These are phyloP conservation scores for Microcebus lehilahytsara DNA, from an alignment of 2,113 vertebrate genomes.

Conservation along the genomic window DNA sequence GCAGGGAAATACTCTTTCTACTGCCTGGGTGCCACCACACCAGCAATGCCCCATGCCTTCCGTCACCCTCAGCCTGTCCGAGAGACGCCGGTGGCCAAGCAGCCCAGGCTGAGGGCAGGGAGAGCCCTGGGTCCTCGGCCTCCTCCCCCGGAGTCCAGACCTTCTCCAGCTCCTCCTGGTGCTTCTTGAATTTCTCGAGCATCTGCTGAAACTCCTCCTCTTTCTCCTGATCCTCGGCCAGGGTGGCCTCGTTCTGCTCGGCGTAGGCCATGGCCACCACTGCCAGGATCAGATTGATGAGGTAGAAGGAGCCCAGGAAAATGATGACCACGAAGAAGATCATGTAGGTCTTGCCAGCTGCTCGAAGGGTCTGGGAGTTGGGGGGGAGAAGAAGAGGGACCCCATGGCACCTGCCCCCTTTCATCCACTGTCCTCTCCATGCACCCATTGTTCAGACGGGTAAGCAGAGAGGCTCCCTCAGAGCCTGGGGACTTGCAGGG, in stretches of 20 bases:
- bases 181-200: slow-evolving; percentile 91
- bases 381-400: background rate
- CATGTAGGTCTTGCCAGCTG: slow-evolving; percentile 99
- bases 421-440: background rate
- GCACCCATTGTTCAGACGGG: rapidly evolving
- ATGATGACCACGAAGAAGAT: slow-evolving; percentile 97
- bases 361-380: slow-evolving; percentile 90
- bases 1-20: background rate
- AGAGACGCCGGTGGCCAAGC: background rate
- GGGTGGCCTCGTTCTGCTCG: slow-evolving; percentile 93
- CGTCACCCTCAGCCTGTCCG: no score
- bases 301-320: slow-evolving; percentile 98
- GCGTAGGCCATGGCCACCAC: slow-evolving; percentile 99
- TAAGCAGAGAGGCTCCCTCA: background rate
- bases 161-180: slow-evolving; percentile 88
- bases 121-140: background rate
- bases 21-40: background rate
- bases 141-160: background rate
- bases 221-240: slow-evolving; percentile 92
- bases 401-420: rapidly evolving
- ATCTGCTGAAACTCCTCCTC: slow-evolving; percentile 95
- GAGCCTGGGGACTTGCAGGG: background rate
- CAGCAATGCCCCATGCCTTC: background rate
- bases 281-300: slow-evolving; percentile 98
- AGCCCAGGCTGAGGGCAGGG: background rate